Percentiles rank a stretch among this genome's conserved stretches.
Evolutionary conservation across 2,888 invertebrate species (phyloP).

Genomic region (Pseudococcus jackbeardsleyi): DNA sequence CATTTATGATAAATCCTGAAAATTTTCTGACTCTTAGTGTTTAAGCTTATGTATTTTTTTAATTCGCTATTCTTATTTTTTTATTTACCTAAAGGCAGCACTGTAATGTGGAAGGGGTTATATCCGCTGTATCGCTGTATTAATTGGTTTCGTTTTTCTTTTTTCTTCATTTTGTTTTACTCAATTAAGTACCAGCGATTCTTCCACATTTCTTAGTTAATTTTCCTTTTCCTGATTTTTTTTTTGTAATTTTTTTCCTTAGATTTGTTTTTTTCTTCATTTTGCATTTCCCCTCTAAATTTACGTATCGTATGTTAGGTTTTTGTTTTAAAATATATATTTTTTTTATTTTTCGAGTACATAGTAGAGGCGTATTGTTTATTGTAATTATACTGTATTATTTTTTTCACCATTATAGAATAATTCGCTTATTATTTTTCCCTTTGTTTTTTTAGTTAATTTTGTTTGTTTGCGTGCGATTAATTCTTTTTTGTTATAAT

Average conservation of each 20-base stretch:
- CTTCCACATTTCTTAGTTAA: constrained; percentile 50
- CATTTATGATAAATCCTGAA: neutral
- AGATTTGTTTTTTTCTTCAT: constrained; percentile 27
- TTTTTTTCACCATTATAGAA: constrained; percentile 59
- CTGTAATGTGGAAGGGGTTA: constrained; percentile 35
- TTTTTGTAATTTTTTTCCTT: neutral
- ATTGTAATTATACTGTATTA: constrained; percentile 49
- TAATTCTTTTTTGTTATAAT: constrained; percentile 57
- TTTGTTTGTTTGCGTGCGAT: constrained; percentile 65
- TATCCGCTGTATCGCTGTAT: constrained; percentile 7
- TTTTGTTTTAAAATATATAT: constrained; percentile 49
- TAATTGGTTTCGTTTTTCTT: neutral
- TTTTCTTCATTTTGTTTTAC: neutral
- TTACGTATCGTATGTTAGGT: constrained; percentile 46
- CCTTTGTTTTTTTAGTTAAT: constrained; percentile 64
- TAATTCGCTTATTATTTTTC: constrained; percentile 63
- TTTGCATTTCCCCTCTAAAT: constrained; percentile 32
- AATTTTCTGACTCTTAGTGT: neutral
- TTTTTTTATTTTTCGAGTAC: constrained; percentile 49
- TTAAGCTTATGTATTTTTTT: constrained; percentile 22
- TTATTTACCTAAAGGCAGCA: neutral
- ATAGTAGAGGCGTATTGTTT: constrained; percentile 46
- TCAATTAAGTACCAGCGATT: constrained; percentile 27
- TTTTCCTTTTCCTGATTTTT: neutral
- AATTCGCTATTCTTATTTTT: neutral